Conservation (phyloP, 2,888 invertebrate species). For the Chironomus riparius region DNA sequence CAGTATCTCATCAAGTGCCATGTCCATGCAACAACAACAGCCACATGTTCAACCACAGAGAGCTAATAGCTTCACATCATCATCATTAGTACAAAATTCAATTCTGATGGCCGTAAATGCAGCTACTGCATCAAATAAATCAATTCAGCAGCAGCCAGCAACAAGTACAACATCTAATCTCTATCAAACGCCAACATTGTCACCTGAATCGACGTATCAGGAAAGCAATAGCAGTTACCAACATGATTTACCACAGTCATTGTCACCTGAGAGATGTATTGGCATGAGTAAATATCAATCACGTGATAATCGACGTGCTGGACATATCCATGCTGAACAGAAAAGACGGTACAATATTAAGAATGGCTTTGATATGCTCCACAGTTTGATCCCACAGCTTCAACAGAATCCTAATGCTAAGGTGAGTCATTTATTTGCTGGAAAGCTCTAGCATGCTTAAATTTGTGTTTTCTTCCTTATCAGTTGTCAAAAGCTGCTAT, state of each 20-base stretch:
- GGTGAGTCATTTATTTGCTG: conserved; percentile 42
- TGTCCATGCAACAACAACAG: conserved; percentile 28
- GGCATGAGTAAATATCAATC: conserved; percentile 43
- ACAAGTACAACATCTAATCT: conserved; percentile 29
- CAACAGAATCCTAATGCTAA: conserved; percentile 84
- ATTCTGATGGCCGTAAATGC: conserved; percentile 24
- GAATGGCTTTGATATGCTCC: conserved; percentile 90
- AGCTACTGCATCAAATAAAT: conserved; percentile 30
- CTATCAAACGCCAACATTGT: conserved; percentile 29
- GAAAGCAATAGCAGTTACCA: neutral
- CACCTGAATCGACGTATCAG: conserved; percentile 41
- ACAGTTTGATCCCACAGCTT: conserved; percentile 84
- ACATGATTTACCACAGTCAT: conserved; percentile 43
- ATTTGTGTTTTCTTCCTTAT: conserved; percentile 29
- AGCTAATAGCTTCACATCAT: conserved; percentile 28
- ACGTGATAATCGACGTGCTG: conserved; percentile 63
- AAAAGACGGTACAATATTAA: conserved; percentile 93
- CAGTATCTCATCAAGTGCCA: conserved; percentile 36
- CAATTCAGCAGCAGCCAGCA: conserved; percentile 31
- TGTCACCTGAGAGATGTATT: conserved; percentile 47
- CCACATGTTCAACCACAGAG: conserved; percentile 9
- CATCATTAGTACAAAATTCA: conserved; percentile 29
- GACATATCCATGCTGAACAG: conserved; percentile 92
- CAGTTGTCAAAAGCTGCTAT: conserved; percentile 90
- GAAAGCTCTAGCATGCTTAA: too few species aligned